A percentile compares a stretch with the other conserved stretches of the same genome.
These are phyloP conservation scores for Pomacea canaliculata DNA, from an alignment of 2,888 invertebrate genomes.

Conservation along the genomic window DNA sequence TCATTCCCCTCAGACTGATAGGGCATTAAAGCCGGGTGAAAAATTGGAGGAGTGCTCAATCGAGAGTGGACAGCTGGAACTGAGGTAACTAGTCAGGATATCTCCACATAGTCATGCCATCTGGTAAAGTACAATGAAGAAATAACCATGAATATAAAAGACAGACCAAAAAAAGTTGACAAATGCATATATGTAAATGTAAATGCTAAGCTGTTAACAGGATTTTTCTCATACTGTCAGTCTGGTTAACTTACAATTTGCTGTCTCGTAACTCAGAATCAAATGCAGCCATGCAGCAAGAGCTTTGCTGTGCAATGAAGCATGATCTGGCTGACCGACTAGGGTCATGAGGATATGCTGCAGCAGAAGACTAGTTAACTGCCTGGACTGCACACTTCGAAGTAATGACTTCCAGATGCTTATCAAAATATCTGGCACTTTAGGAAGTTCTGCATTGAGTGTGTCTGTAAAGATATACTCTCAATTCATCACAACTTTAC, in stretches of 20 bases:
- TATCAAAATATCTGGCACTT: constrained; percentile 24
- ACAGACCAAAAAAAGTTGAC: neutral
- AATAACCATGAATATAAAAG: neutral
- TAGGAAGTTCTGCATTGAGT: constrained; percentile 22
- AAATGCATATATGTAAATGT: neutral
- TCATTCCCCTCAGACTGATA: too few species aligned
- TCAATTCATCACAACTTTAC: too few species aligned
- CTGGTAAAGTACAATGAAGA: too few species aligned
- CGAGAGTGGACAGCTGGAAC: too few species aligned
- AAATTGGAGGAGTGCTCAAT: too few species aligned
- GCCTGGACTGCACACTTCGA: constrained; percentile 20
- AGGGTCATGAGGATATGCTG: constrained; percentile 21
- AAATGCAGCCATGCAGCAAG: constrained; percentile 31
- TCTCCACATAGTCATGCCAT: too few species aligned
- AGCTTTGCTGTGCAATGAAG: constrained; percentile 23
- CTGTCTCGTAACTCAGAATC: constrained; percentile 20
- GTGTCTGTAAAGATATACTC: constrained; percentile 22
- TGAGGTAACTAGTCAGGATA: too few species aligned
- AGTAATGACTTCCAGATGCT: constrained; percentile 31
- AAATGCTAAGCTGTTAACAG: neutral
- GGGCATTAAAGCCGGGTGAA: too few species aligned
- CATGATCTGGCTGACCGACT: constrained; percentile 16
- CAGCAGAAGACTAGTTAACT: constrained; percentile 23
- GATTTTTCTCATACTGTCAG: too few species aligned
- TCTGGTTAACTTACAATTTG: constrained; percentile 2